Percentiles rank a stretch among this genome's conserved stretches.
Conservation (phyloP, 2,888 invertebrate genomes). For the Nomada flava region DNA sequence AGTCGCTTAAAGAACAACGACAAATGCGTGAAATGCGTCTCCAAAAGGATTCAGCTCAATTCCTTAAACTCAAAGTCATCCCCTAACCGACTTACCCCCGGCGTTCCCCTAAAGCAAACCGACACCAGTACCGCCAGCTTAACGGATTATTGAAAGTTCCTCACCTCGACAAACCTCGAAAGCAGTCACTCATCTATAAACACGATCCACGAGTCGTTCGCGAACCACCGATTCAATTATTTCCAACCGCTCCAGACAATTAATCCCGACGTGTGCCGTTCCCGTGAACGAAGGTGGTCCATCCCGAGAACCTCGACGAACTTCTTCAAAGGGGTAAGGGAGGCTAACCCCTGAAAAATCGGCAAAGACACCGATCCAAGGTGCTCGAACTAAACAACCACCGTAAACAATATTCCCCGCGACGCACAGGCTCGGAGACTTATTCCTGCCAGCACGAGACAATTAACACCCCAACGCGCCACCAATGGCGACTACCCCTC, state of each 20-base stretch:
- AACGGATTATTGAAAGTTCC: conserved; percentile 17
- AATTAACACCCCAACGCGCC: conserved; percentile 23
- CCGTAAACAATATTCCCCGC: neutral
- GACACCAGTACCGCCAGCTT: neutral
- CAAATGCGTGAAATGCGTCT: neutral
- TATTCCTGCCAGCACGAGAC: neutral
- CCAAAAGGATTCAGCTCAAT: too few relatives aligned
- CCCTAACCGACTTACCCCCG: neutral
- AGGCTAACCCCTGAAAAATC: neutral
- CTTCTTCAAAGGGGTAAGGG: too few relatives aligned
- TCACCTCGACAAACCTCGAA: conserved; percentile 16
- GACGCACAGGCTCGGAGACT: neutral
- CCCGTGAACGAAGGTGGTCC: conserved; percentile 44
- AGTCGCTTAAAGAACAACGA: too few relatives aligned
- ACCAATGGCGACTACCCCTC: neutral
- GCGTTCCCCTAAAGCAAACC: neutral
- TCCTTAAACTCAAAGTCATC: neutral
- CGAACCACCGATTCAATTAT: conserved; percentile 18
- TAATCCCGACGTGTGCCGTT: conserved; percentile 41
- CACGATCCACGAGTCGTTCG: neutral
- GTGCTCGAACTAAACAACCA: neutral
- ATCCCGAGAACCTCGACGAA: too few relatives aligned
- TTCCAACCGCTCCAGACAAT: conserved; percentile 9
- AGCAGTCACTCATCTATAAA: neutral
- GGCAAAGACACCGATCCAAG: neutral